These are phyloP conservation scores for Sus cebifrons DNA, from an alignment of 2,797 vertebrate genomes.

Conservation along the genomic window DNA sequence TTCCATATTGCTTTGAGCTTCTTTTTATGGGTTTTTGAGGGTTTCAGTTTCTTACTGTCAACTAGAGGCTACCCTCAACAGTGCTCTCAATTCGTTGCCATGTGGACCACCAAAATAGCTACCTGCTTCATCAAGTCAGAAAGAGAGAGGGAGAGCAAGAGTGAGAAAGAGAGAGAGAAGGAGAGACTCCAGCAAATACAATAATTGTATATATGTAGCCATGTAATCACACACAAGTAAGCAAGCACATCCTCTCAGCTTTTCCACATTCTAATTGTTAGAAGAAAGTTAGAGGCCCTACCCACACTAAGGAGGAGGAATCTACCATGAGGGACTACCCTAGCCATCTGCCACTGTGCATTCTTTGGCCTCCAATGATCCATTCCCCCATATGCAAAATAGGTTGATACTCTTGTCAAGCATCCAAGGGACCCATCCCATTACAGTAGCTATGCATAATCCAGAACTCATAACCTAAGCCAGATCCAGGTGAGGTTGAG, in stretches of 20 bases:
- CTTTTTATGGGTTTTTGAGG: neutral
- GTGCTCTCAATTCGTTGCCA: neutral
- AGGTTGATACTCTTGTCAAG: neutral
- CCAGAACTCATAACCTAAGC: neutral
- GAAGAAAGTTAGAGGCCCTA: neutral
- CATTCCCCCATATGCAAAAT: neutral
- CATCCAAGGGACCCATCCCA: neutral
- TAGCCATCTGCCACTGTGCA: neutral
- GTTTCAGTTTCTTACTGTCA: neutral
- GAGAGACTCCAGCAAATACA: neutral
- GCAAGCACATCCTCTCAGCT: neutral
- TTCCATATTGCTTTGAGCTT: neutral
- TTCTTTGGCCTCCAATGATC: accelerated
- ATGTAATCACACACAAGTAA: neutral
- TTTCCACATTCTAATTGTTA: neutral
- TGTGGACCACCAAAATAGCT: neutral
- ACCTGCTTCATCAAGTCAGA: neutral
- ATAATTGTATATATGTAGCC: neutral
- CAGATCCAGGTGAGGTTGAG: neutral
- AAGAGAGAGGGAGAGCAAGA: neutral
- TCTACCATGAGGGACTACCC: neutral
- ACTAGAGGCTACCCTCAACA: neutral
- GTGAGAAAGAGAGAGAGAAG: no score
- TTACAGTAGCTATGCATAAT: neutral
- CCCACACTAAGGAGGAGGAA: neutral